Percentiles rank a stretch among this genome's conserved stretches.
These are phyloP conservation scores for Phymastichus coffea DNA, from an alignment of 1,140 invertebrate species.

Conservation along the genomic window DNA sequence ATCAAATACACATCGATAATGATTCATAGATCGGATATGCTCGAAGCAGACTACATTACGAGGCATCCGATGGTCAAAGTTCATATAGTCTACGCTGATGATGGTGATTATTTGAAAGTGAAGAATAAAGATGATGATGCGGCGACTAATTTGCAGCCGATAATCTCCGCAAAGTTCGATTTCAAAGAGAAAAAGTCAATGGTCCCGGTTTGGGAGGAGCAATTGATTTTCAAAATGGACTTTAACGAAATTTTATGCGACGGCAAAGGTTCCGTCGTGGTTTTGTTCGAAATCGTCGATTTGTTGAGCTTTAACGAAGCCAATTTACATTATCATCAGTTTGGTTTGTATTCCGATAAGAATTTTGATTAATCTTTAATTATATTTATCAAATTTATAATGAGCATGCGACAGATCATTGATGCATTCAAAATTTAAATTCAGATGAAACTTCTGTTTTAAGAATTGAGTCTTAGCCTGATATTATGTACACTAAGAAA, in stretches of 20 bases:
- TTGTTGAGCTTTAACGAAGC: slow-evolving; percentile 48
- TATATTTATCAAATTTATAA: no score
- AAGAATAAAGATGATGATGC: slow-evolving; percentile 1
- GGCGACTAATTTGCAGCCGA: slow-evolving; percentile 34
- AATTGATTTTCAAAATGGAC: slow-evolving; percentile 64
- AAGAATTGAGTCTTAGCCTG: no score
- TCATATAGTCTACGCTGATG: slow-evolving; percentile 44
- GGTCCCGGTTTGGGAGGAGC: slow-evolving; percentile 65
- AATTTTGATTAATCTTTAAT: not conserved
- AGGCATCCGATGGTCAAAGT: slow-evolving; percentile 53
- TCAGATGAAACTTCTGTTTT: no score
- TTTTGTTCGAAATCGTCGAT: slow-evolving; percentile 66
- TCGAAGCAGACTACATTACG: slow-evolving; percentile 45
- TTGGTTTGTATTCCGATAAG: slow-evolving; percentile 49
- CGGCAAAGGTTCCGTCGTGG: slow-evolving; percentile 50
- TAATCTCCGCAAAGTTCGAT: slow-evolving; percentile 47
- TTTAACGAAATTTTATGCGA: slow-evolving; percentile 55
- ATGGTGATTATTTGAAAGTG: slow-evolving; percentile 45
- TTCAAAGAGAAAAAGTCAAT: slow-evolving; percentile 50
- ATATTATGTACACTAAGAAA: no score
- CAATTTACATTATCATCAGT: slow-evolving; percentile 47
- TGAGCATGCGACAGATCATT: no score
- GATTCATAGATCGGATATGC: slow-evolving; percentile 43
- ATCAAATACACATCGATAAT: slow-evolving; percentile 41
- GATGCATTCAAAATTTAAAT: no score